These are phyloP conservation scores for Clusia tigrina DNA, from an alignment of 2,888 invertebrate genomes.

Conservation along the genomic window DNA sequence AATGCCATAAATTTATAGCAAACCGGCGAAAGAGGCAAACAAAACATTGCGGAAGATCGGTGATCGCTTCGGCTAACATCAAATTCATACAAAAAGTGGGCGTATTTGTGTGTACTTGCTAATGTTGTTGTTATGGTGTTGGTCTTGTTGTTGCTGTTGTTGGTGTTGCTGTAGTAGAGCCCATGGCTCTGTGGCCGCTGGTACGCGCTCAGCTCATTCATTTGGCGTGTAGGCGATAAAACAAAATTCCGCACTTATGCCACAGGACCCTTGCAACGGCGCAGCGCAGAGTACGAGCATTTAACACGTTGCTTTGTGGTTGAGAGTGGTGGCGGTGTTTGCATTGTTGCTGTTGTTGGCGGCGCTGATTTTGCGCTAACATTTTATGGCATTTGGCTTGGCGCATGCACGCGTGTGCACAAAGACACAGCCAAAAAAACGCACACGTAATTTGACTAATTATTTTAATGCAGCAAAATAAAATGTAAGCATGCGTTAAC, in stretches of 20 bases:
- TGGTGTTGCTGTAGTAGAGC: neutral
- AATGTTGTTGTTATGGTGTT: neutral
- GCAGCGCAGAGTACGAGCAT: neutral
- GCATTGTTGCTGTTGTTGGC: neutral
- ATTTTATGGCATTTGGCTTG: neutral
- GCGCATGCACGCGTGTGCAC: neutral
- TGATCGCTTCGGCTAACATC: neutral
- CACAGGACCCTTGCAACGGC: neutral
- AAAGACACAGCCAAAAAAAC: constrained; percentile 12
- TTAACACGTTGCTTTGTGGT: neutral
- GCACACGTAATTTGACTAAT: constrained; percentile 32
- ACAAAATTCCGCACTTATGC: neutral
- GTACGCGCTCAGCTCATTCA: neutral
- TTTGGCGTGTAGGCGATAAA: constrained; percentile 5
- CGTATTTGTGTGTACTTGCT: neutral
- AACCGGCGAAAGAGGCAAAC: neutral
- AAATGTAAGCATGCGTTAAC: constrained; percentile 30
- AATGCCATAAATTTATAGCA: constrained; percentile 1
- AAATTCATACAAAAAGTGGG: neutral
- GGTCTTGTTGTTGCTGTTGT: neutral
- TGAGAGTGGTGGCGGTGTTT: neutral
- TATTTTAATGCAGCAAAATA: constrained; percentile 32
- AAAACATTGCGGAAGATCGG: constrained; percentile 7
- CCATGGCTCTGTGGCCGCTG: neutral
- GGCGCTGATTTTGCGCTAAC: neutral